These are phyloP conservation scores for Rhinichthys klamathensis DNA, from an alignment of 2,113 vertebrate species.

Conservation along the genomic window DNA sequence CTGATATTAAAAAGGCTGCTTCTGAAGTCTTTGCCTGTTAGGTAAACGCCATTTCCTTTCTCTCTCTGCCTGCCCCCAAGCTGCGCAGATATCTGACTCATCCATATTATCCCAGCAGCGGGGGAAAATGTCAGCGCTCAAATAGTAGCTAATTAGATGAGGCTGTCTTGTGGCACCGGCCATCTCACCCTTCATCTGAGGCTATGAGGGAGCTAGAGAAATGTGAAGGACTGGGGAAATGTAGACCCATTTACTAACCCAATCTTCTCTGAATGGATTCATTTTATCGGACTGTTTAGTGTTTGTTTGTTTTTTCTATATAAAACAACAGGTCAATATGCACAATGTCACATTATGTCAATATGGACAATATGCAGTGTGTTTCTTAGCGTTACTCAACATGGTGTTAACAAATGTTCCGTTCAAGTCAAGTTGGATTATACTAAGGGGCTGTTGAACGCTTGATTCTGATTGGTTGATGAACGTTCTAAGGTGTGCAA, in stretches of 20 bases:
- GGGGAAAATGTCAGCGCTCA: slow-evolving; percentile 45
- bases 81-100: background rate
- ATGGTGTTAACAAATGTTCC: background rate
- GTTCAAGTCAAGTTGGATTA: background rate
- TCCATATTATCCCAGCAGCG: slow-evolving; percentile 21
- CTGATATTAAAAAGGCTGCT: slow-evolving; percentile 24
- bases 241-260: background rate
- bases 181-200: background rate
- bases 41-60: slow-evolving; percentile 23
- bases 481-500: too few relatives aligned
- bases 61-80: background rate
- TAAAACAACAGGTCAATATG: background rate
- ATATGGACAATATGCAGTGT: background rate
- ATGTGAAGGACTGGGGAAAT: background rate
- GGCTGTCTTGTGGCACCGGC: slow-evolving; percentile 7
- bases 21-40: background rate
- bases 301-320: background rate
- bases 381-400: background rate
- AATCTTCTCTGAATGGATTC: background rate
- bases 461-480: too few relatives aligned
- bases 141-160: slow-evolving; percentile 50
- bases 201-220: background rate
- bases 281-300: background rate
- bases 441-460: too few relatives aligned
- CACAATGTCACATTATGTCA: too few relatives aligned